Conservation (phyloP, 1,140 invertebrate genomes). For the Goniozus legneri region DNA sequence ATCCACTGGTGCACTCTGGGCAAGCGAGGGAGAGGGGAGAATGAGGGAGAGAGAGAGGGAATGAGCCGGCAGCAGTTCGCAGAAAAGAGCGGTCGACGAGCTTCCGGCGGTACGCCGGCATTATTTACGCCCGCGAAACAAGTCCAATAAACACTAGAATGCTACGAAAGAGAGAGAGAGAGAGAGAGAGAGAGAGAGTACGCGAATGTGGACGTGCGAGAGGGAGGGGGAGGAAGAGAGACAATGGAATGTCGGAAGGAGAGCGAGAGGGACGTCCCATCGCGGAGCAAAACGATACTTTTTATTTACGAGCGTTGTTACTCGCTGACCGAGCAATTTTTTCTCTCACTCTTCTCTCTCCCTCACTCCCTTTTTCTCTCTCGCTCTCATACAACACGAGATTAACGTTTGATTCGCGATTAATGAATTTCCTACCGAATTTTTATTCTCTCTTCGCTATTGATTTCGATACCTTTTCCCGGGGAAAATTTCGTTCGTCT, state of each 20-base stretch:
- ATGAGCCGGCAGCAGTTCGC: slow-evolving; percentile 17
- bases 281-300: slow-evolving; percentile 23
- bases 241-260: too few relatives aligned
- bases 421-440: slow-evolving; percentile 8
- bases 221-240: too few relatives aligned
- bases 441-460: slow-evolving; percentile 4
- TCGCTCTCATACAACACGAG: too few relatives aligned
- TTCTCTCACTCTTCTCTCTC: not conserved
- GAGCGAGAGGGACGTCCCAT: slow-evolving; percentile 15
- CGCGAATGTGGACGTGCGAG: too few relatives aligned
- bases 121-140: slow-evolving; percentile 37
- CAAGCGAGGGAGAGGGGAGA: too few relatives aligned
- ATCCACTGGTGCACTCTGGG: too few relatives aligned
- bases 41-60: too few relatives aligned
- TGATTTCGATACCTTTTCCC: not conserved
- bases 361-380: too few relatives aligned
- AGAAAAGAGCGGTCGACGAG: slow-evolving; percentile 26
- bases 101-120: slow-evolving; percentile 25
- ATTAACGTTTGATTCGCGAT: too few relatives aligned
- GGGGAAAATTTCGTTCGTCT: not conserved
- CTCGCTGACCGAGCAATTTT: slow-evolving; percentile 12
- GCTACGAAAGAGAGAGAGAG: slow-evolving; percentile 21
- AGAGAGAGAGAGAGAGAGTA: too few relatives aligned
- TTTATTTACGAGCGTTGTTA: slow-evolving; percentile 37
- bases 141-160: slow-evolving; percentile 31